Base-by-base conservation (phyloP, 2,113 vertebrate genomes). In the Cyanoramphus novaezelandiae region DNA sequence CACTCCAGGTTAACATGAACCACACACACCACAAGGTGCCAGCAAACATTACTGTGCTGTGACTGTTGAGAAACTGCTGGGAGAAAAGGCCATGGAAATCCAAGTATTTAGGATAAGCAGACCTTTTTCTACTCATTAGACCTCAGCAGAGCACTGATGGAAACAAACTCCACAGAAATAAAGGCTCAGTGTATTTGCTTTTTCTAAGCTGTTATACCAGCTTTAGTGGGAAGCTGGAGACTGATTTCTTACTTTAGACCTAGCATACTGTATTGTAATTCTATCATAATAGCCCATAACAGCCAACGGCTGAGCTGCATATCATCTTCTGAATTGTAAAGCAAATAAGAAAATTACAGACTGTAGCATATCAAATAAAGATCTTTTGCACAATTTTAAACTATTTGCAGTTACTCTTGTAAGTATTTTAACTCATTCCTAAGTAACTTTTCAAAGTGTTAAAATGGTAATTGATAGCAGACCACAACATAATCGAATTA, bases 41-140 rank as follows among this genome's bases (percentile, higher is more conserved):
- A 97, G 93, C 91, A 97, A 87, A 92, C 57, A 91, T 35, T 37
- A 23, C 90, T 94, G 50, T n/a, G 88, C 49, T 0, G 1, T 31
- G 90, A 86, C 94, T 62, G 78, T 52, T 11, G 92, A 94, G 93
- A 82, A 87, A 86, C 68, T 94, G 96, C 95, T 97, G 97, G 83
- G 91, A 96, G 82, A 69, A 49, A 35, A 67, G 76, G 92, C 49
- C 74, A 86, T 27, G 74, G 93, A 87, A 93, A 57, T 68, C 8
- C 76, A 84, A 80, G 64, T 39, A 68, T 46, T 46, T 35, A 9
- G 44, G 72, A 85, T 76, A 86, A 93, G 92, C 93, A 97, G 95
- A 96, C 90, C 94, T 97, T 97, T 95, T 96, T 97, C 96, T 94
- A 37, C 64, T 93, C 96, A 96, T 94, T 96, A 97, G 95, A 97